phyloP scores from a whole-genome alignment of 2,888 invertebrate genomes.

The Caenorhabditis sinica region DNA sequence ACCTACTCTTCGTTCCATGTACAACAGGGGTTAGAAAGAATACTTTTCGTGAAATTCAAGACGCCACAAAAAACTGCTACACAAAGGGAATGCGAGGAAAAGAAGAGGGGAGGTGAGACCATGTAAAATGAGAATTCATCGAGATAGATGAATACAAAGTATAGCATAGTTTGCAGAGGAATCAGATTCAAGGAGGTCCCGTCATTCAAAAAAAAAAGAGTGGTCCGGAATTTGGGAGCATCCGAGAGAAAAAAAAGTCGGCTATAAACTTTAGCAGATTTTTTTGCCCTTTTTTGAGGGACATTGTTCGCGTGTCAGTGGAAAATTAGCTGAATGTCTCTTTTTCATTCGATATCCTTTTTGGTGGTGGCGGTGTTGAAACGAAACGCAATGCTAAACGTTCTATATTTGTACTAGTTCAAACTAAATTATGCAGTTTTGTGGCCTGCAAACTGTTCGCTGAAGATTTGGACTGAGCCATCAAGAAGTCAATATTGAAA shows the following conservation, averaged over 20 bases:
- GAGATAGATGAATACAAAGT: neutral
- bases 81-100: neutral
- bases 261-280: conserved; percentile 38
- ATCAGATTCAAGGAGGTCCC: neutral
- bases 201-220: neutral
- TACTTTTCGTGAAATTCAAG: conserved; percentile 56
- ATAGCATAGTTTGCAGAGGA: neutral
- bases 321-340: conserved; percentile 49
- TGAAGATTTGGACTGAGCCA: too few species aligned
- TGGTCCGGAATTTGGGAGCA: neutral
- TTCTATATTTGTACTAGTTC: conserved; percentile 34
- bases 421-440: conserved; percentile 10
- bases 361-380: conserved; percentile 16
- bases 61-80: conserved; percentile 45
- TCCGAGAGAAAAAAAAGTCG: conserved; percentile 1
- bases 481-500: too few species aligned
- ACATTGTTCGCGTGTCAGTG: conserved; percentile 61
- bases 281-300: conserved; percentile 46
- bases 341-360: conserved; percentile 53
- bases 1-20: conserved; percentile 40
- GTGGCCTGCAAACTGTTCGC: neutral
- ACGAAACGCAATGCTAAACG: conserved; percentile 19
- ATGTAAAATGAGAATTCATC: conserved; percentile 30
- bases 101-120: neutral
- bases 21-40: conserved; percentile 29